A percentile compares a stretch with the other conserved stretches of the same genome.
These are phyloP conservation scores for Euleptes europaea DNA, from an alignment of 2,113 vertebrate genomes.

Conservation along the genomic window DNA sequence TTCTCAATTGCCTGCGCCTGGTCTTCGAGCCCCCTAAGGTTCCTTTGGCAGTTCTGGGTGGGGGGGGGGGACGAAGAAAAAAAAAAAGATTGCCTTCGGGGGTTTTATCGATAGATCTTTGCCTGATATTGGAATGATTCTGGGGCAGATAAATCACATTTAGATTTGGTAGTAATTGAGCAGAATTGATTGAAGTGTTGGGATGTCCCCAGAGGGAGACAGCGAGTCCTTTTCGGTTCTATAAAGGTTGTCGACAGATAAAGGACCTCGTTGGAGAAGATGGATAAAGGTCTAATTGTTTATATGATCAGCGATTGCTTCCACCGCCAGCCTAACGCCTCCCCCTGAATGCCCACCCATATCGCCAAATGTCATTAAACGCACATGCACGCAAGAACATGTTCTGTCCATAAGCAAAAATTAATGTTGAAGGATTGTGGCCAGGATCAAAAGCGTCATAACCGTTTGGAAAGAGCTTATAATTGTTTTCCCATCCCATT, in stretches of 20 bases:
- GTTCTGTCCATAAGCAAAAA: constrained; percentile 39
- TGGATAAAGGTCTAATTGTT: constrained; percentile 72
- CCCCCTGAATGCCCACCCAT: not conserved
- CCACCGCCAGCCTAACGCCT: constrained; percentile 6
- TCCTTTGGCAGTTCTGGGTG: constrained; percentile 89
- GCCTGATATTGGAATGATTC: constrained; percentile 99
- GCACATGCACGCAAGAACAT: not conserved
- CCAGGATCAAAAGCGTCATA: constrained; percentile 18
- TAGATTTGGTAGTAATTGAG: constrained; percentile 99
- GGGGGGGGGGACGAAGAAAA: too few species aligned
- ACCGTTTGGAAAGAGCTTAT: constrained; percentile 26
- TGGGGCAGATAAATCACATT: constrained; percentile 99
- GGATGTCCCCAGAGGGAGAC: constrained; percentile 78
- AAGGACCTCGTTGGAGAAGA: constrained; percentile 60
- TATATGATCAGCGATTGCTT: constrained; percentile 70
- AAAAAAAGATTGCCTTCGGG: constrained; percentile 91
- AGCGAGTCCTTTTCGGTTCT: constrained; percentile 69
- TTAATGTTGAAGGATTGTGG: not conserved
- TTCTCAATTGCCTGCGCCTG: constrained; percentile 86
- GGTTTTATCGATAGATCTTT: constrained; percentile 92
- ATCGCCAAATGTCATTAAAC: constrained; percentile 21
- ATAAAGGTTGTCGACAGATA: constrained; percentile 72
- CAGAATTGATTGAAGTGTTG: constrained; percentile 91
- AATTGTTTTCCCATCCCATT: constrained; percentile 42
- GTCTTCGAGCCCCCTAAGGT: constrained; percentile 86